A percentile compares a stretch with the other conserved stretches of the same genome.
phyloP scores from a whole-genome alignment of 1,140 invertebrate species.

The Propsilocerus akamusi region DNA sequence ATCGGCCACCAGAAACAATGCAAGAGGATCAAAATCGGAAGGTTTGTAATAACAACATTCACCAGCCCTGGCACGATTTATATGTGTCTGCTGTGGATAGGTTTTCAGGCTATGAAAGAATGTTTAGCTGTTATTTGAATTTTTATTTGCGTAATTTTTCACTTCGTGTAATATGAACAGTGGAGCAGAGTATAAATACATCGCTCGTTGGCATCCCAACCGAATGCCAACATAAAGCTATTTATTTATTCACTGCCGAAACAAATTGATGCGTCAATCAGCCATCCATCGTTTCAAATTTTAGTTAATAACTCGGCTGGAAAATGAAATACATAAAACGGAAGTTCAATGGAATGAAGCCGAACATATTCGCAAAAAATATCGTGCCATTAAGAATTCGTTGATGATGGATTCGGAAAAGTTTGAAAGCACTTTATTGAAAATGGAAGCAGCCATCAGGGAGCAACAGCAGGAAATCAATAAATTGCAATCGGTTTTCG shows the following conservation, averaged over 20 bases:
- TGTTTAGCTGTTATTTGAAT: background rate
- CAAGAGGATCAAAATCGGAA: conserved; percentile 24
- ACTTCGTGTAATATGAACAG: background rate
- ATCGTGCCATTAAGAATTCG: conserved; percentile 46
- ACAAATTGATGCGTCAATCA: no score
- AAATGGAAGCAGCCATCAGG: conserved; percentile 39
- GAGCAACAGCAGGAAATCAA: conserved; percentile 51
- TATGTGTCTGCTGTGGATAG: no score
- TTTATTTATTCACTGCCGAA: background rate
- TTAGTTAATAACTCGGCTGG: conserved; percentile 46
- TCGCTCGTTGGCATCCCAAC: background rate
- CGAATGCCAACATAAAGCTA: background rate
- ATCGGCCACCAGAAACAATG: conserved; percentile 28
- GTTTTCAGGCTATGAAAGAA: background rate
- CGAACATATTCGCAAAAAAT: conserved; percentile 56
- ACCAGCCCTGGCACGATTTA: no score
- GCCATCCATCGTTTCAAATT: no score
- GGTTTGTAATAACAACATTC: conserved; percentile 11
- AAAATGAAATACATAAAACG: conserved; percentile 55
- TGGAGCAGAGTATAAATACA: background rate
- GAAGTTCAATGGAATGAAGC: conserved; percentile 63
- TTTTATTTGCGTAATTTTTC: background rate
- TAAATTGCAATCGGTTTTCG: conserved; percentile 39
- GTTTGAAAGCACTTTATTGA: conserved; percentile 50
- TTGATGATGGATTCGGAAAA: conserved; percentile 45